phyloP scores from a whole-genome alignment of 2,113 vertebrate species.

The Melanostigma gelatinosum region DNA sequence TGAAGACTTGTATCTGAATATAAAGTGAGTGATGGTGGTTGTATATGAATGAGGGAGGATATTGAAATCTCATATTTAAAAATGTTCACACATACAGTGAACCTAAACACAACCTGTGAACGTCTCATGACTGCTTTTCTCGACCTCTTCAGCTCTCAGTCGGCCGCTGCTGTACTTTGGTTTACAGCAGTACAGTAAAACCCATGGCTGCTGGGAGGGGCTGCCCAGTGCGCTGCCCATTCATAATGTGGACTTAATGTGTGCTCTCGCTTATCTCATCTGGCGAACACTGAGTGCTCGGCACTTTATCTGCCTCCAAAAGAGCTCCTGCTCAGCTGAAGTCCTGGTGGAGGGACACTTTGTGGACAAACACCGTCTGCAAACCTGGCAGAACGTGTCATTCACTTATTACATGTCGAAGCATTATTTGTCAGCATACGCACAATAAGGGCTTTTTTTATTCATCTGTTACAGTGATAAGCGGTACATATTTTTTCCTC shows the following conservation, averaged over 20 bases:
- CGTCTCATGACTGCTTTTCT: constrained; percentile 13
- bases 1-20: background rate
- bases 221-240: constrained; percentile 51
- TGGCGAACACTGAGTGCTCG: constrained; percentile 61
- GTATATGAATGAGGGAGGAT: background rate
- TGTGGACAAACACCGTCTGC: constrained; percentile 30
- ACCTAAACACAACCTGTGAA: background rate
- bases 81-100: background rate
- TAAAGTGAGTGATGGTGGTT: background rate
- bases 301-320: constrained; percentile 69
- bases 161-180: constrained; percentile 23
- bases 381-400: constrained; percentile 32
- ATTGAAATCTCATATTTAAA: background rate
- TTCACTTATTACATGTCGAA: constrained; percentile 29
- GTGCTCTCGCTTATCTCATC: constrained; percentile 74
- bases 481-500: background rate
- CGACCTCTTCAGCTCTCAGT: background rate
- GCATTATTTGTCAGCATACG: constrained; percentile 12
- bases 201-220: constrained; percentile 38
- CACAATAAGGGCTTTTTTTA: constrained; percentile 3
- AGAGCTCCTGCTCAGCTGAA: constrained; percentile 51
- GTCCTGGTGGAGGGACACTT: constrained; percentile 46
- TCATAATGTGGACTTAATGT: constrained; percentile 58
- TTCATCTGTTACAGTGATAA: constrained; percentile 32
- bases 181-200: constrained; percentile 48